Conservation (phyloP, 2,797 vertebrate species). For the Argya squamiceps region DNA sequence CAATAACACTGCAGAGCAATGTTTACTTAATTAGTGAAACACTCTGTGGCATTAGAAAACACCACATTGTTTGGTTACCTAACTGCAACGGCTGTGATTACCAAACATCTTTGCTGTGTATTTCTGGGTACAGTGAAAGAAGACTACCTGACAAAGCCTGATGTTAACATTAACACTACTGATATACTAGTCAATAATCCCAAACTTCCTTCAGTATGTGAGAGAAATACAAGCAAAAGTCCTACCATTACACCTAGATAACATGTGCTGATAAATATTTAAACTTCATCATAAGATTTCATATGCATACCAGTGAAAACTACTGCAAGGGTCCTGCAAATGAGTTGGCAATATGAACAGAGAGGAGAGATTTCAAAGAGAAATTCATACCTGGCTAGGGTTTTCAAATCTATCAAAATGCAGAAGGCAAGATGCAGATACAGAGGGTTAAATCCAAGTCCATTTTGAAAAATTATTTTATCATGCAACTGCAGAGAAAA, state of each 20-base stretch:
- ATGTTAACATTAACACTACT: background rate
- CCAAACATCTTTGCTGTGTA: background rate
- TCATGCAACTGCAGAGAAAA: background rate
- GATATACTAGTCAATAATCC: background rate
- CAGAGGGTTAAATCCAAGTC: background rate
- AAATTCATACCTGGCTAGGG: background rate
- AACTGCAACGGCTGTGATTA: background rate
- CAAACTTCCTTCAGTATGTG: background rate
- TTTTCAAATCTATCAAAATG: background rate
- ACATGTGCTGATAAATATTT: background rate
- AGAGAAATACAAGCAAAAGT: background rate
- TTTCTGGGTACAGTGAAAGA: background rate
- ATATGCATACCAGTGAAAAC: background rate
- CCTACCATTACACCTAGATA: background rate
- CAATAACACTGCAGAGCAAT: constrained; percentile 2
- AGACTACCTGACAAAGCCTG: background rate
- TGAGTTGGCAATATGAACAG: background rate
- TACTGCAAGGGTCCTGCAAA: background rate
- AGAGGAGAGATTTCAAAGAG: background rate
- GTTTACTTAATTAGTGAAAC: constrained; percentile 31
- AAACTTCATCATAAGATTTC: background rate
- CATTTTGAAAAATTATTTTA: background rate
- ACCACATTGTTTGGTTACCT: background rate
- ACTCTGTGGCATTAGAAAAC: background rate
- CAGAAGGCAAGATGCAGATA: background rate